Conservation (phyloP, 1,140 invertebrate species). For the Propsilocerus akamusi region DNA sequence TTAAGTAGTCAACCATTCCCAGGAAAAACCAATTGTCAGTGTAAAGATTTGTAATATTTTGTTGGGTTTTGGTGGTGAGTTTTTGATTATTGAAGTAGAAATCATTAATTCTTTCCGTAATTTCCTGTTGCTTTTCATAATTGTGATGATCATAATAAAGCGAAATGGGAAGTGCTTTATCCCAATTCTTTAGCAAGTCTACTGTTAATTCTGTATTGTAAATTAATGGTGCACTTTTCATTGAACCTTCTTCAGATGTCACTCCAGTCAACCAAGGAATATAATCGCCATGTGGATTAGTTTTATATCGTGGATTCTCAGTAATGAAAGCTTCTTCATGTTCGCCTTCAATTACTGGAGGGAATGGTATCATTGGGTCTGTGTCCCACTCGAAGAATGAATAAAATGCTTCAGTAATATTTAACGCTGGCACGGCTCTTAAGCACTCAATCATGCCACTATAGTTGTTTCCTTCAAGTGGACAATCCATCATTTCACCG, state of each 20-base stretch:
- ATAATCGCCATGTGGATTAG: conserved; percentile 26
- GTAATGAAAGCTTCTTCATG: conserved; percentile 44
- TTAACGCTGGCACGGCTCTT: conserved; percentile 29
- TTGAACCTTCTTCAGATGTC: conserved; percentile 42
- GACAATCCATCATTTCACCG: conserved; percentile 37
- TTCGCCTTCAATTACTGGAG: conserved; percentile 44
- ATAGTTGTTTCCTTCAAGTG: conserved; percentile 21
- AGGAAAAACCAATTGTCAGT: conserved; percentile 46
- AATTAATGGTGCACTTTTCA: conserved; percentile 28
- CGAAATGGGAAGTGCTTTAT: conserved; percentile 33
- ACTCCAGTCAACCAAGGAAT: conserved; percentile 49
- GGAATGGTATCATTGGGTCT: conserved; percentile 54
- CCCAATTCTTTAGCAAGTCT: conserved; percentile 35
- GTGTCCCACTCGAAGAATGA: conserved; percentile 45
- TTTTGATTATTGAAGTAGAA: conserved; percentile 35
- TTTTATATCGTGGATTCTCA: conserved; percentile 29
- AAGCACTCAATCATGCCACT: conserved; percentile 35
- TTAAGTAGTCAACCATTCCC: conserved; percentile 33
- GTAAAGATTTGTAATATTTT: conserved; percentile 35
- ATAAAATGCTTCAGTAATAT: conserved; percentile 39
- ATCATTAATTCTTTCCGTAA: conserved; percentile 32
- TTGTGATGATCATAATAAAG: conserved; percentile 38
- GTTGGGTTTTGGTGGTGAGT: conserved; percentile 27
- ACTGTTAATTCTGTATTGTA: conserved; percentile 22
- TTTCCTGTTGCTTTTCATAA: conserved; percentile 18